Base-by-base conservation (phyloP, 2,797 vertebrate genomes). In the Parotocinclus haroldoi region DNA sequence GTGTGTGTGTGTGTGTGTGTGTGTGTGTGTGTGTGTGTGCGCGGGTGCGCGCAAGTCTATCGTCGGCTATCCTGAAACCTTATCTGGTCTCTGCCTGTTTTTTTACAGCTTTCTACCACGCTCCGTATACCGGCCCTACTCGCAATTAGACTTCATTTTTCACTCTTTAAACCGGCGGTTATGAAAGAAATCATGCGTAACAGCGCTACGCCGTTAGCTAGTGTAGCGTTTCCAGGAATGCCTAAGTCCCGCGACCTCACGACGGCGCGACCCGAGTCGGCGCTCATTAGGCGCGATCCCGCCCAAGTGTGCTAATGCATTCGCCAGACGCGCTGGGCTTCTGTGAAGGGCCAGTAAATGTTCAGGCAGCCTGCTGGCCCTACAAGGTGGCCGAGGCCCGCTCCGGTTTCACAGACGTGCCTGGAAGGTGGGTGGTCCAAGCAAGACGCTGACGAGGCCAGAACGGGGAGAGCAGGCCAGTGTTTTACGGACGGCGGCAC, bases 101-200 rank as follows among this genome's bases (percentile, higher is more conserved):
- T 60, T 73, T 75, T 73, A 75, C 51, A 50, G 53, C 16, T 18
- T 71, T 75, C 60, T 54, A 60, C 63, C 46, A 78, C 52, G 76
- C 66, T 73, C 63, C 70, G 62, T 75, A 75, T 73, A 78, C 63
- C 69, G 14, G 68, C 45, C 67, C 50, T 64, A 75, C 58, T 48
- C 64, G 66, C 63, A 70, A 75, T 75, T 78, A 78, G 60, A 58
- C 59, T 57, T 38, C 40, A 77, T 60, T 55, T 18, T 12, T 44
- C 44, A 52, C 68, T 65, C 9, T 37, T 46, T 58, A 60, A 52
- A 61, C 55, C 63, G 66, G 66, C 57, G 10, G 46, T 64, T 42
- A 42, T 9, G 4, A 42, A 42, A 42, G 4, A 42, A 42, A 42
- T 42, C 10, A 9, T 42, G 40, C 10, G 40, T 42, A 42, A 42